Evolutionary conservation across 2,888 invertebrate genomes (phyloP).

Genomic region (Pristionchus fissidentatus): DNA sequence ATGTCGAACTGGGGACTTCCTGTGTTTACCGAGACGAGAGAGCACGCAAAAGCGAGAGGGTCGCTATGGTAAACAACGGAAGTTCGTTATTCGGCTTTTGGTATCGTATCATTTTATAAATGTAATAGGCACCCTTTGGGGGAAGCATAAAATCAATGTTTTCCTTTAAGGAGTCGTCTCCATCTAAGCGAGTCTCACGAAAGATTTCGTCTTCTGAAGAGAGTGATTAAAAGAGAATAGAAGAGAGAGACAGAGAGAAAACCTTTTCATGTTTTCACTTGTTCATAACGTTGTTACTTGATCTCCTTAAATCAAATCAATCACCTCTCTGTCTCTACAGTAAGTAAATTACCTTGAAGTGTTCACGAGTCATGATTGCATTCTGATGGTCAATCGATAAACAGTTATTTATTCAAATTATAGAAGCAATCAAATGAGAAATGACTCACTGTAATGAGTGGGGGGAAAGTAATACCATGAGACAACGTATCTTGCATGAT

Average conservation of each 20-base stretch:
- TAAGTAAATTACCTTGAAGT: not conserved
- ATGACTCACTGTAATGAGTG: too few relatives aligned
- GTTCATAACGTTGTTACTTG: conserved; percentile 12
- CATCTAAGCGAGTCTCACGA: not conserved
- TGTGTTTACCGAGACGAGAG: too few relatives aligned
- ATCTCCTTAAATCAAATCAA: not conserved
- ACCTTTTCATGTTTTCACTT: conserved; percentile 19
- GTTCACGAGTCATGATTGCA: not conserved
- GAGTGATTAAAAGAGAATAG: conserved; percentile 23
- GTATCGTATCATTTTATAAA: too few relatives aligned
- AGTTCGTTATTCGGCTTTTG: too few relatives aligned
- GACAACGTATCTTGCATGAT: too few relatives aligned
- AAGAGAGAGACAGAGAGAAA: not conserved
- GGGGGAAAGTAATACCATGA: too few relatives aligned
- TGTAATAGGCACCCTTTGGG: too few relatives aligned
- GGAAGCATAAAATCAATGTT: too few relatives aligned
- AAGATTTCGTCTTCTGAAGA: conserved; percentile 33
- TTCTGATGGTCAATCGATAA: conserved; percentile 32
- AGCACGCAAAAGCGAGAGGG: too few relatives aligned
- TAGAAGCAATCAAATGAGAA: not conserved
- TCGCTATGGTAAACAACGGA: too few relatives aligned
- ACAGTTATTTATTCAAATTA: not conserved
- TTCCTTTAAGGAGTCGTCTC: not conserved
- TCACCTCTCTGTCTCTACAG: not conserved
- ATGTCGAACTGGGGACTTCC: too few relatives aligned